A percentile compares a stretch with the other conserved stretches of the same genome.
These are phyloP conservation scores for Epinotia bilunana DNA, from an alignment of 2,888 invertebrate species.

Conservation along the genomic window DNA sequence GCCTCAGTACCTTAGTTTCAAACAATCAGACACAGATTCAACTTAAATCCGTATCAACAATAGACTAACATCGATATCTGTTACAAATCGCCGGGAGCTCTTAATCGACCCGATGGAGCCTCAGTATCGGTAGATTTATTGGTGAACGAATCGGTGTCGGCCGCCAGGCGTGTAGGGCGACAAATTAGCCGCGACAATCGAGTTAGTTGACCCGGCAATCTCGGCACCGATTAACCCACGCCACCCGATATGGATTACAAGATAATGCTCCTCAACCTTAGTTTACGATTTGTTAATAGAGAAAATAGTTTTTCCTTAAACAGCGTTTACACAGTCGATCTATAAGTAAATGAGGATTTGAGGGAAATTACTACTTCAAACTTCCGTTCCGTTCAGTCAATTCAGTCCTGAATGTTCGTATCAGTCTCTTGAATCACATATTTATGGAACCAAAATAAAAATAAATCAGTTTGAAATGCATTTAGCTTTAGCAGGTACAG, in stretches of 20 bases:
- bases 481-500: background rate
- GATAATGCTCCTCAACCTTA: slow-evolving; percentile 17
- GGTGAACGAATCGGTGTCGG: slow-evolving; percentile 55
- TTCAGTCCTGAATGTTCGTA: background rate
- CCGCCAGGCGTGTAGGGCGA: slow-evolving; percentile 63
- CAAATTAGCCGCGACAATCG: slow-evolving; percentile 81
- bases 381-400: background rate
- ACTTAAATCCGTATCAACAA: slow-evolving; percentile 9
- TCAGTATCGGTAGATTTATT: slow-evolving; percentile 41
- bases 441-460: background rate
- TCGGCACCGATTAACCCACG: slow-evolving; percentile 63
- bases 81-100: slow-evolving; percentile 15
- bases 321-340: background rate
- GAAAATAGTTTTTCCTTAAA: background rate
- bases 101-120: slow-evolving; percentile 37
- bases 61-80: background rate
- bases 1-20: background rate
- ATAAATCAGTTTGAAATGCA: background rate
- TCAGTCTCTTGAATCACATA: background rate
- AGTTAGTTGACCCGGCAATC: slow-evolving; percentile 81
- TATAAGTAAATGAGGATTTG: background rate
- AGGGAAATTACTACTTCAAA: background rate
- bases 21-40: background rate
- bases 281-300: background rate
- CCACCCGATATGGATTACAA: slow-evolving; percentile 31